phyloP scores from a whole-genome alignment of 1,140 invertebrate species.

The Samia ricini region DNA sequence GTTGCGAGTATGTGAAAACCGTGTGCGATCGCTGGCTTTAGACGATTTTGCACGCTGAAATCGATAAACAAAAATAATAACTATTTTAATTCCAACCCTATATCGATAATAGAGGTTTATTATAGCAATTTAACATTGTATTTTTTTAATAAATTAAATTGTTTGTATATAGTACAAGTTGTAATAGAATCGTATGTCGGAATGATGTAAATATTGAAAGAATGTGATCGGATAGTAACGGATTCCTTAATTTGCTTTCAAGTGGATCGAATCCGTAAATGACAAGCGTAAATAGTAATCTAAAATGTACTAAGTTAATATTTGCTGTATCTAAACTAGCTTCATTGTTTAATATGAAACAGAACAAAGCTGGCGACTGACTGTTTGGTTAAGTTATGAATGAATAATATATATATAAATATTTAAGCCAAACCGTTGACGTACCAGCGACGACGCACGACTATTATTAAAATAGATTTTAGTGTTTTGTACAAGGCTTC shows the following conservation, averaged over 20 bases:
- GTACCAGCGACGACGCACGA: neutral
- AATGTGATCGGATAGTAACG: constrained; percentile 39
- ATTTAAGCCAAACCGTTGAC: constrained; percentile 1
- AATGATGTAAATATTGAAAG: constrained; percentile 65
- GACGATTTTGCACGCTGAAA: constrained; percentile 70
- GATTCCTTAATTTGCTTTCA: constrained; percentile 39
- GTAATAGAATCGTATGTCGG: constrained; percentile 62
- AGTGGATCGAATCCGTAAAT: constrained; percentile 29
- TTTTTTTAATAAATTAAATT: constrained; percentile 73
- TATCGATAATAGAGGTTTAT: constrained; percentile 60
- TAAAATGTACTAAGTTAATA: constrained; percentile 50
- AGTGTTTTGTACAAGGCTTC: constrained; percentile 69
- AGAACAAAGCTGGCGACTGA: constrained; percentile 62
- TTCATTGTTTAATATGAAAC: constrained; percentile 52
- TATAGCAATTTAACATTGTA: constrained; percentile 71
- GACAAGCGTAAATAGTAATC: constrained; percentile 22
- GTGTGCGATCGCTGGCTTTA: constrained; percentile 63
- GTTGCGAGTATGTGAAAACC: constrained; percentile 51
- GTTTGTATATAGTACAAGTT: constrained; percentile 77
- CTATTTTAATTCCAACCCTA: constrained; percentile 74
- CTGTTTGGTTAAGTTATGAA: constrained; percentile 13
- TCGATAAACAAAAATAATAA: constrained; percentile 41
- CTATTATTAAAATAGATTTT: constrained; percentile 31
- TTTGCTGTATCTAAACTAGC: constrained; percentile 69
- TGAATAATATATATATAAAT: neutral